Base-by-base conservation (phyloP, 1,140 invertebrate genomes). In the Trichoplusia ni region DNA sequence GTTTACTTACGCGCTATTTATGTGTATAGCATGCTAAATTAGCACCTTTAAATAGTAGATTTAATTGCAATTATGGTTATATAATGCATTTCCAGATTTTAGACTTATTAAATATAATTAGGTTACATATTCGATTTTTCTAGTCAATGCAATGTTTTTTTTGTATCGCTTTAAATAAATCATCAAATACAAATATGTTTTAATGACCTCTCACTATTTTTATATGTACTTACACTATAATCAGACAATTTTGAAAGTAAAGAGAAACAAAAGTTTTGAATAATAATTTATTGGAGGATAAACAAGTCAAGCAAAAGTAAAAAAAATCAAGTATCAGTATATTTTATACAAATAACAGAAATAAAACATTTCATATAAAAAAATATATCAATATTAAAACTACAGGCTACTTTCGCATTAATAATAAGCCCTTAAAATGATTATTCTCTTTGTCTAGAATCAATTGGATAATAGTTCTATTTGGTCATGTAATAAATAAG, bases 61-160 rank as follows among this genome's bases (percentile, higher is more conserved):
- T 7, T 31, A 38, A 35, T 33, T 47, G 56, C 42, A 60, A 46
- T 35, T 47, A 9, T 13, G 46, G 42, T 60, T 60, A 60, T 60
- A 7, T 47, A 46, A 60, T 47, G 56, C 56, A 60, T 60, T 60
- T 60, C 42, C 56, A 46, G 56, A 69, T 27, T 64, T 67, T 63
- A 56, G 69, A 46, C 40, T 59, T 60, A 60, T 60, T 46, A 47
- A 59, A 46, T 59, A 68, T 71, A 71, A 44, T 60, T 79, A 77
- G 75, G 69, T 74, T 74, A 68, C 70, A 68, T 75, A 78, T 79
- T 76, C 69, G 67, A 79, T 81, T 83, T 75, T 77, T 86, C 84
- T 86, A 86, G 84, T 86, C 84, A 86, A 73, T 76, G 76, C 74
- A 79, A 79, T 73, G 79, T 69, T 71, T 73, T 73, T 72, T 73